Evolutionary conservation across 35 echinoderm and acorn worm species (phyloP), one percentile per base, ranked within the genome.

Genomic region (Stichopus chloronotus): DNA sequence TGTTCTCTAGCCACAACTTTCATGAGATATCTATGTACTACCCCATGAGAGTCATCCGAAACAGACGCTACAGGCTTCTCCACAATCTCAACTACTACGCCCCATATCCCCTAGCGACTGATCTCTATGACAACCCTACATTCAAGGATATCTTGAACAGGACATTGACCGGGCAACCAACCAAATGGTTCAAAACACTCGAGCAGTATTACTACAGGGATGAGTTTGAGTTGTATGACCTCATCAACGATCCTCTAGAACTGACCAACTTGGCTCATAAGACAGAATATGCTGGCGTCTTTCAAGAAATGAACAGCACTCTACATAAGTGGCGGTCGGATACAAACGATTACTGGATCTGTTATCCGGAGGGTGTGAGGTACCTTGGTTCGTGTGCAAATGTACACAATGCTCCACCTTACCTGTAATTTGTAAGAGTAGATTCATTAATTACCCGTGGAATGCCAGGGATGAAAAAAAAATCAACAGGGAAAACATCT

Each of bases 21-120:
- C 97, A 99, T 78, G 97, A 99, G 78, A 90, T 99, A 76, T 95
- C 92, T 54, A 99, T 99, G 97, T 96, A 87, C 76, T 99, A 99
- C 79, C 97, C 97, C 0, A 99, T 99, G 97, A 80, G 97, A 3
- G 97, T 99, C 17, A 91, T 95, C 25, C 92, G 97, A 56, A 94
- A 95, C 85, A 80, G 87, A 13, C 93, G 92, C 13, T 99, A 96
- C 54, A 88, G 95, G 54, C 90, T 99, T 11, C 93, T 99, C 43
- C 97, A 99, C 76, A 99, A 99, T 78, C 88, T 99, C 53, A 99
- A 99, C 90, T 88, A 99, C 90, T 71, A 87, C 0, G 94, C 93
- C 7, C 94, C 97, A 3, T 99, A 99, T 83, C 97, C 97, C 79
- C 58, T 99, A 52, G 97, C 97, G 9, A 93, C 94, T 9, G 97